phyloP scores from a whole-genome alignment of 1,140 invertebrate species.

The Heliothis subflexa region DNA sequence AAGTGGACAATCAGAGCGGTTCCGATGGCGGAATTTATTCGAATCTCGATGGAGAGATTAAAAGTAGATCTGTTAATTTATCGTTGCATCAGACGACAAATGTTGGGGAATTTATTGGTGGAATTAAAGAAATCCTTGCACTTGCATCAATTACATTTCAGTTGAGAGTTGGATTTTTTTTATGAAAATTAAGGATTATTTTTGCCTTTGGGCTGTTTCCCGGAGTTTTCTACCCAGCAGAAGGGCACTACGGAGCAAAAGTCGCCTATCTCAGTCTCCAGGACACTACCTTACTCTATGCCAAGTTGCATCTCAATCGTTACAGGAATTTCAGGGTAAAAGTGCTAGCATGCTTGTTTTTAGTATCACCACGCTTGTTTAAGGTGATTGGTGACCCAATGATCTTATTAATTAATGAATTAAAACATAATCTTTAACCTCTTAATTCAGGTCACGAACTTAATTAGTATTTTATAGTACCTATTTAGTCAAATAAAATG shows the following conservation, averaged over 20 bases:
- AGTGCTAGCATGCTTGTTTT: too few relatives aligned
- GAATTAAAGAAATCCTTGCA: not conserved
- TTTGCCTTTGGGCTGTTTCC: too few relatives aligned
- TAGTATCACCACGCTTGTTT: too few relatives aligned
- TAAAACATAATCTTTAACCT: not conserved
- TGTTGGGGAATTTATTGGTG: not conserved
- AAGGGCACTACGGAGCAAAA: too few relatives aligned
- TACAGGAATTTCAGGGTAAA: too few relatives aligned
- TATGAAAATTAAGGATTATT: too few relatives aligned
- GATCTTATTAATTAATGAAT: not conserved
- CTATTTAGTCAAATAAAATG: not conserved
- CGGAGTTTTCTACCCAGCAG: too few relatives aligned
- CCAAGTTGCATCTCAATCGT: too few relatives aligned
- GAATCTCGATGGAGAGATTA: slow-evolving; percentile 27
- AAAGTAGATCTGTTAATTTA: slow-evolving; percentile 27
- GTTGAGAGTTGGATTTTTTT: not conserved
- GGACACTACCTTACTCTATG: too few relatives aligned
- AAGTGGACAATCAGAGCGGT: slow-evolving; percentile 16
- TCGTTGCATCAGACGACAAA: slow-evolving; percentile 23
- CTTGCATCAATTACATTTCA: not conserved
- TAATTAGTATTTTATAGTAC: not conserved
- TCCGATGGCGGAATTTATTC: slow-evolving; percentile 15
- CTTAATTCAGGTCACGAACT: not conserved
- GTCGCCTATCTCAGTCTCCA: too few relatives aligned
- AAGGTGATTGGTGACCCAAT: not conserved